phyloP scores from a whole-genome alignment of 2,888 invertebrate genomes.

The Sphecodes monilicornis region DNA sequence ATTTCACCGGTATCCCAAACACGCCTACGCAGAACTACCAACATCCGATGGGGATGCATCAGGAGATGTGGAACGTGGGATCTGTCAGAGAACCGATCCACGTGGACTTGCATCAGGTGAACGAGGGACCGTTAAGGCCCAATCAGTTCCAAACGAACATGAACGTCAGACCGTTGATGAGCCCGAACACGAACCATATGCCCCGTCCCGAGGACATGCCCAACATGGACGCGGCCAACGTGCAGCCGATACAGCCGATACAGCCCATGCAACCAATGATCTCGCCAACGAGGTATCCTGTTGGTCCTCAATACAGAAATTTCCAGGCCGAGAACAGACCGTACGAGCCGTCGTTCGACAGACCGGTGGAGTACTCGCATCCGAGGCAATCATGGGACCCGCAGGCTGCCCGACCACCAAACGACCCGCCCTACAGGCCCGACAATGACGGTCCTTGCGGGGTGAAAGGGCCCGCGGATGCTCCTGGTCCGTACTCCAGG shows the following conservation, averaged over 20 bases:
- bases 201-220: conserved; percentile 49
- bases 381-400: conserved; percentile 69
- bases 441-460: conserved; percentile 58
- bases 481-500: conserved; percentile 37
- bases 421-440: conserved; percentile 43
- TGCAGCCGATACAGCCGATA: too few relatives aligned
- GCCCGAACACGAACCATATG: conserved; percentile 49
- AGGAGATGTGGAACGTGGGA: conserved; percentile 70
- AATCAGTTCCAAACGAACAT: conserved; percentile 50
- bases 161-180: conserved; percentile 65
- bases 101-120: conserved; percentile 65
- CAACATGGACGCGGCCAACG: conserved; percentile 21
- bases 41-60: conserved; percentile 59
- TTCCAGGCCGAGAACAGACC: conserved; percentile 49
- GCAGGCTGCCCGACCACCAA: conserved; percentile 13
- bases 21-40: conserved; percentile 58
- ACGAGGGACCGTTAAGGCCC: conserved; percentile 56
- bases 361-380: conserved; percentile 69
- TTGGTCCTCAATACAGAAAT: conserved; percentile 51
- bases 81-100: conserved; percentile 28
- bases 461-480: conserved; percentile 28
- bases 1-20: conserved; percentile 42
- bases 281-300: conserved; percentile 60
- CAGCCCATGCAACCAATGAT: conserved; percentile 56
- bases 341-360: conserved; percentile 65